These are phyloP conservation scores for Tenthredo mesomela DNA, from an alignment of 2,888 invertebrate species.

Conservation along the genomic window DNA sequence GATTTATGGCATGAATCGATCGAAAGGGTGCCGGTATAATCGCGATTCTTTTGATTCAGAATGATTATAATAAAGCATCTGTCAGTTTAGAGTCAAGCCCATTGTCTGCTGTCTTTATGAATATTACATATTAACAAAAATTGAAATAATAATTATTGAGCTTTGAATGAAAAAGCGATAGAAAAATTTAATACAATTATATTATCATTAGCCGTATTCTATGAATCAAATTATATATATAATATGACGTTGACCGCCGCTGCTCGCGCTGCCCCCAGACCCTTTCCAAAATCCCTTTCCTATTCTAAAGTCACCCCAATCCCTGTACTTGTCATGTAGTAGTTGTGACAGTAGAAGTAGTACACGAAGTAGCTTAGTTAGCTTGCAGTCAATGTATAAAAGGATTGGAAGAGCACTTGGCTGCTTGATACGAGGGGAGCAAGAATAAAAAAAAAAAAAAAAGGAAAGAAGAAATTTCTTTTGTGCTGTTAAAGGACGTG, in stretches of 20 bases:
- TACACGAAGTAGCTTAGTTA: slow-evolving; percentile 51
- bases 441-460: neutral
- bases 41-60: neutral
- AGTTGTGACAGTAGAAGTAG: slow-evolving; percentile 41
- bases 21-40: neutral
- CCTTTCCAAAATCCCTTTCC: slow-evolving; percentile 52
- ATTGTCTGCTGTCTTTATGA: slow-evolving; percentile 46
- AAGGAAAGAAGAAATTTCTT: neutral
- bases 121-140: neutral
- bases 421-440: slow-evolving; percentile 37
- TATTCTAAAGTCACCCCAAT: slow-evolving; percentile 57
- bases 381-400: slow-evolving; percentile 36
- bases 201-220: slow-evolving; percentile 37
- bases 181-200: neutral
- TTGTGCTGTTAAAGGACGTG: slow-evolving; percentile 30
- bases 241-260: slow-evolving; percentile 77
- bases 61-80: neutral
- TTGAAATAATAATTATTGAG: neutral
- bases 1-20: neutral
- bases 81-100: slow-evolving; percentile 34
- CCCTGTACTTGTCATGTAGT: slow-evolving; percentile 48
- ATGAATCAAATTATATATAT: slow-evolving; percentile 36
- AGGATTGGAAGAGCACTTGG: slow-evolving; percentile 41
- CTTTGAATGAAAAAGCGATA: slow-evolving; percentile 31
- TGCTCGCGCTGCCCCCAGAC: slow-evolving; percentile 78